Evolutionary conservation across 2,888 invertebrate species (phyloP).

Genomic region (Hedychridium roseum): DNA sequence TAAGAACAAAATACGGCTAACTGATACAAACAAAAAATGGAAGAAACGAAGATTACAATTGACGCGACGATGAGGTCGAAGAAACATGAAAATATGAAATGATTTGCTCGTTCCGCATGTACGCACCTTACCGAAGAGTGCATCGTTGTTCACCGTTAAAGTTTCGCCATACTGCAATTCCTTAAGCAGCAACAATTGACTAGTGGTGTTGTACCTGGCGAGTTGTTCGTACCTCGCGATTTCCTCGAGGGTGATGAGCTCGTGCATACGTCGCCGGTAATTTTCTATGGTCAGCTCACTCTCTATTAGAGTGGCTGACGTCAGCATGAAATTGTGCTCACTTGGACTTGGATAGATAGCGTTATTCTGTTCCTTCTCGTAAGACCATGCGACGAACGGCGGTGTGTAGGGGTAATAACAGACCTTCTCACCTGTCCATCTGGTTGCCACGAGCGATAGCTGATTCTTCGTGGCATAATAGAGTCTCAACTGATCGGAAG

Average conservation of each 20-base stretch:
- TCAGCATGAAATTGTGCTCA: slow-evolving; percentile 72
- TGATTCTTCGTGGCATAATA: slow-evolving; percentile 73
- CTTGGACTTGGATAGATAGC: slow-evolving; percentile 74
- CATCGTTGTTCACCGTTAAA: no score
- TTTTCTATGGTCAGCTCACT: slow-evolving; percentile 72
- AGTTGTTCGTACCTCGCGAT: slow-evolving; percentile 77
- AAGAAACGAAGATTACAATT: no score
- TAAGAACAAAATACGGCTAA: no score
- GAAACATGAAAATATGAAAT: no score
- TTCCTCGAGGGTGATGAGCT: slow-evolving; percentile 79
- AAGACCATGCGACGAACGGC: slow-evolving; percentile 66
- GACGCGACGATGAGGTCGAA: no score
- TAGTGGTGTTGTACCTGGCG: slow-evolving; percentile 75
- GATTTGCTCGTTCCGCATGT: no score
- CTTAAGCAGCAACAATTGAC: no score
- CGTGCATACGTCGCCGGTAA: slow-evolving; percentile 78
- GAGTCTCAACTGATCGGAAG: slow-evolving; percentile 72
- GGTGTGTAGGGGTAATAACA: slow-evolving; percentile 67
- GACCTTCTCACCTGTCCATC: slow-evolving; percentile 64
- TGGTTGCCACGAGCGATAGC: slow-evolving; percentile 71
- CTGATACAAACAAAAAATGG: no score
- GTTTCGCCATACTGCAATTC: no score
- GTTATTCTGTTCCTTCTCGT: slow-evolving; percentile 40
- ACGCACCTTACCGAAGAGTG: no score
- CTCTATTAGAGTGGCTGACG: slow-evolving; percentile 74